Percentiles rank a stretch among this genome's conserved stretches.
Conservation (phyloP, 1,140 invertebrate species). For the Neotoxoptera formosana region DNA sequence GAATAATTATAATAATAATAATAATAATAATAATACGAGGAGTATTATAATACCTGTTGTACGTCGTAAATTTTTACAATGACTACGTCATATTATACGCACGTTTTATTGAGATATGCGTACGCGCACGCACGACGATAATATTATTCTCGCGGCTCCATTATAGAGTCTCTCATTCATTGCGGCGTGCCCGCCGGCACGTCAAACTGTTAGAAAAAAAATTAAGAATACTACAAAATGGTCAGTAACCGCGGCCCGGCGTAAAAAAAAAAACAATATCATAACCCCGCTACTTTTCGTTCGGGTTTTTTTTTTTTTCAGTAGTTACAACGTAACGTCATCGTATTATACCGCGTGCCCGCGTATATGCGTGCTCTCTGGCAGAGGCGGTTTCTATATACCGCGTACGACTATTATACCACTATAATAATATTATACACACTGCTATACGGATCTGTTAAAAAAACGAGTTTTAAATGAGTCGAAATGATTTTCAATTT, state of each 20-base stretch:
- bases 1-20: not conserved
- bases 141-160: not conserved
- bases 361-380: not conserved
- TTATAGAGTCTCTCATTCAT: not conserved
- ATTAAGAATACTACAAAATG: slow-evolving; percentile 17
- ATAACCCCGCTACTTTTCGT: not conserved
- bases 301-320: not conserved
- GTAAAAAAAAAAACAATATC: slow-evolving; percentile 16
- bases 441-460: not conserved
- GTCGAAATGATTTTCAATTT: not conserved
- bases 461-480: slow-evolving; percentile 8
- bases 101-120: not conserved
- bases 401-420: no score
- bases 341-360: no score
- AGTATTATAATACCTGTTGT: not conserved
- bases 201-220: slow-evolving; percentile 17
- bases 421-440: no score
- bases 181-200: not conserved
- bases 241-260: not conserved
- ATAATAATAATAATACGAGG: no score
- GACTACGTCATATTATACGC: no score
- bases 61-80: not conserved
- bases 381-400: not conserved
- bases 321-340: not conserved
- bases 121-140: not conserved